A percentile compares a stretch with the other conserved stretches of the same genome.
phyloP scores from a whole-genome alignment of 2,113 vertebrate species.

The Micronycteris hirsuta region DNA sequence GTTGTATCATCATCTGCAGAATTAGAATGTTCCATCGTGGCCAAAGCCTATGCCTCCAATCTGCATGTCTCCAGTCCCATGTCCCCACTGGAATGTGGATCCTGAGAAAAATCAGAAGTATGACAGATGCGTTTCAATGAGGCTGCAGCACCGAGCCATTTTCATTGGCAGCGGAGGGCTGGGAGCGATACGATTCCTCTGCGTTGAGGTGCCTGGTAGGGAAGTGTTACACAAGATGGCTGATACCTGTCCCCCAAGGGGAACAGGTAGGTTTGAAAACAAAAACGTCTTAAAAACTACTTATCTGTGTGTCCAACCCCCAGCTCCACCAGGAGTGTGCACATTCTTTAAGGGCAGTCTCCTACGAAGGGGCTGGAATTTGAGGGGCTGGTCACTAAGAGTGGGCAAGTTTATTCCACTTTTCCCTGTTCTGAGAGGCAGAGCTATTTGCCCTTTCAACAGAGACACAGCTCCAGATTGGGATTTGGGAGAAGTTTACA shows the following conservation, averaged over 20 bases:
- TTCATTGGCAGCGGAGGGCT: background rate
- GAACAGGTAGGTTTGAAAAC: background rate
- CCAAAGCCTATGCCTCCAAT: background rate
- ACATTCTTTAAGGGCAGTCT: background rate
- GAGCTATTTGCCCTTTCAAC: background rate
- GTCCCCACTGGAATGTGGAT: background rate
- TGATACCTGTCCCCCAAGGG: background rate
- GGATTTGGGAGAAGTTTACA: background rate
- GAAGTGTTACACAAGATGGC: background rate
- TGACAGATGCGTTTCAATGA: accelerated
- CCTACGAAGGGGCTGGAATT: background rate
- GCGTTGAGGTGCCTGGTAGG: background rate
- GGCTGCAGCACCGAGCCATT: background rate
- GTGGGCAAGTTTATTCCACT: background rate
- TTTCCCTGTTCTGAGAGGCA: background rate
- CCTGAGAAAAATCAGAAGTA: background rate
- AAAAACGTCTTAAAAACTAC: background rate
- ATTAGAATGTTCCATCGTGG: background rate
- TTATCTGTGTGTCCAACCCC: background rate
- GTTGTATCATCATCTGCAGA: background rate
- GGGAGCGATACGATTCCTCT: no score
- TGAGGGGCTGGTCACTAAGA: background rate
- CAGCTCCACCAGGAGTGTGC: accelerated
- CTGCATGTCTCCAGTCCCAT: background rate
- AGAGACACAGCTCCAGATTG: background rate